These are phyloP conservation scores for Autographa pulchrina DNA, from an alignment of 2,888 invertebrate species.

Conservation along the genomic window DNA sequence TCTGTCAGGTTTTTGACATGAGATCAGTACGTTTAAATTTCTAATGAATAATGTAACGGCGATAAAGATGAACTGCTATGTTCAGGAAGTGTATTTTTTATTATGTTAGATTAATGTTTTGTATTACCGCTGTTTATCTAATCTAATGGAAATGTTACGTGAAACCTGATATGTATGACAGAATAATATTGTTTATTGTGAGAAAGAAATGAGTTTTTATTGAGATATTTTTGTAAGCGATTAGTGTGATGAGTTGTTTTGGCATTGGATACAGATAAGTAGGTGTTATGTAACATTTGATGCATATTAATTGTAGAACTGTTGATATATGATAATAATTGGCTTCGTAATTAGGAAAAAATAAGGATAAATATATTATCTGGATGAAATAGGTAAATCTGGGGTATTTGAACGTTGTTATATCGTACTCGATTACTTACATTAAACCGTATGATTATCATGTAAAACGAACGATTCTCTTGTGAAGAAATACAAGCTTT, in stretches of 20 bases:
- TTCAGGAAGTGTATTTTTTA: slow-evolving; percentile 17
- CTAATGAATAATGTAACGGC: slow-evolving; percentile 43
- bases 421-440: too few relatives aligned
- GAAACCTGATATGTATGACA: slow-evolving; percentile 17
- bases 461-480: too few relatives aligned
- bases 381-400: too few relatives aligned
- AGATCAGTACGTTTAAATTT: slow-evolving; percentile 41
- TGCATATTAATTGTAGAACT: neutral
- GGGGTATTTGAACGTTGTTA: too few relatives aligned
- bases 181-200: slow-evolving; percentile 14
- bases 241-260: neutral
- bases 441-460: too few relatives aligned
- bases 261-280: neutral
- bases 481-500: too few relatives aligned
- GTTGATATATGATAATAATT: too few relatives aligned
- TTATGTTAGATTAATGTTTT: slow-evolving; percentile 19
- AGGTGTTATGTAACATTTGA: neutral
- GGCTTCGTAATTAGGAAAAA: too few relatives aligned
- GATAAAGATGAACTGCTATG: slow-evolving; percentile 24
- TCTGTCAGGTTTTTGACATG: slow-evolving; percentile 20
- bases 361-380: too few relatives aligned
- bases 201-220: neutral
- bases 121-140: slow-evolving; percentile 28
- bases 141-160: slow-evolving; percentile 16
- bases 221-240: neutral